A percentile compares a stretch with the other conserved stretches of the same genome.
Conservation (phyloP, 2,113 vertebrate genomes). For the Ciconia stormi region DNA sequence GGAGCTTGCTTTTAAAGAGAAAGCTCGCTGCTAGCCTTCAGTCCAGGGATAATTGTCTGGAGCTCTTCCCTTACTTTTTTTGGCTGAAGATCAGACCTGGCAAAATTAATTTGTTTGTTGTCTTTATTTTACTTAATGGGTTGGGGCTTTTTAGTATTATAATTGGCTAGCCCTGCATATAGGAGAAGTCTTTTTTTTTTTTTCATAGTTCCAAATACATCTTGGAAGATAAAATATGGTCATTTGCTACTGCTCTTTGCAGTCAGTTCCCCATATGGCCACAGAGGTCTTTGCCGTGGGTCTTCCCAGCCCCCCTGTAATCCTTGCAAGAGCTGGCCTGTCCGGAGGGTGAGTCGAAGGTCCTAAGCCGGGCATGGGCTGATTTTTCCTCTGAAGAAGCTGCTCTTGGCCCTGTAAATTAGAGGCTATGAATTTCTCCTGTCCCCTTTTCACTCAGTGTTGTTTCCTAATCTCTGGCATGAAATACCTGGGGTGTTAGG, state of each 20-base stretch:
- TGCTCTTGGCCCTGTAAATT: background rate
- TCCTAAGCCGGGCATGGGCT: background rate
- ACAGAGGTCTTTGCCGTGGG: background rate
- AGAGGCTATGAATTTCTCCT: background rate
- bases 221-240: background rate
- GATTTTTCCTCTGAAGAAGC: background rate
- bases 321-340: background rate
- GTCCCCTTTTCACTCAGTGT: background rate
- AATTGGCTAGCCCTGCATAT: background rate
- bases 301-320: background rate
- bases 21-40: background rate
- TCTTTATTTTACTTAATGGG: background rate
- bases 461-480: background rate
- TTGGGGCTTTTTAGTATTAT: background rate
- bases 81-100: background rate
- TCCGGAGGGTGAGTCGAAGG: background rate
- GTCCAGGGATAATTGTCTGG: background rate
- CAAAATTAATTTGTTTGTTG: background rate
- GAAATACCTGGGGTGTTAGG: background rate
- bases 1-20: background rate
- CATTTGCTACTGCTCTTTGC: background rate
- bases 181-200: background rate
- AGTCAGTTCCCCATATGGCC: background rate
- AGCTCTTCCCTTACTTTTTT: background rate
- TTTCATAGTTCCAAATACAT: background rate